These are phyloP conservation scores for Crenuchus spilurus DNA, from an alignment of 2,797 vertebrate species.

Conservation along the genomic window DNA sequence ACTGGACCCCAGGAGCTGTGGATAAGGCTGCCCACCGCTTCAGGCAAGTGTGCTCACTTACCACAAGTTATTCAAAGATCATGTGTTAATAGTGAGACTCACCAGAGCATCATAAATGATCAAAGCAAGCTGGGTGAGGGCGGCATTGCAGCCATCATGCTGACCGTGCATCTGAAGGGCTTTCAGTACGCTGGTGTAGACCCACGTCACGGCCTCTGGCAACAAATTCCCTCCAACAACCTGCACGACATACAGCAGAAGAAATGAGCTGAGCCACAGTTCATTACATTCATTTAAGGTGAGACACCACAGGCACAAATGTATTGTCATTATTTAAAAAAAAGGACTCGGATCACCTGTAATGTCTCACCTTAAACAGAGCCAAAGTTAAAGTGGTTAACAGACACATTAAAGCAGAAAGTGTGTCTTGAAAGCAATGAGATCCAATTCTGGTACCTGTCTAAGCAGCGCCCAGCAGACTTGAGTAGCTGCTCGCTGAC, in stretches of 20 bases:
- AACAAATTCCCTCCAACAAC: constrained; percentile 86
- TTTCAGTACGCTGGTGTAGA: constrained; percentile 88
- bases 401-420: neutral
- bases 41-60: too few relatives aligned
- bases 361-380: too few relatives aligned
- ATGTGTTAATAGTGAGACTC: constrained; percentile 60
- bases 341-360: too few relatives aligned
- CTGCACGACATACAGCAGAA: constrained; percentile 65
- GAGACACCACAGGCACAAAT: too few relatives aligned
- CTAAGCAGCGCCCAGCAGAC: constrained; percentile 95
- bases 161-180: constrained; percentile 93
- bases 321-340: too few relatives aligned
- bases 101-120: constrained; percentile 94
- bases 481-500: constrained; percentile 88
- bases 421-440: neutral
- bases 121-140: constrained; percentile 89
- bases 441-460: constrained; percentile 75
- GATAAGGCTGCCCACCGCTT: too few relatives aligned
- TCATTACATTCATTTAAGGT: too few relatives aligned
- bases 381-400: too few relatives aligned
- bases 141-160: constrained; percentile 89
- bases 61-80: too few relatives aligned
- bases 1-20: too few relatives aligned
- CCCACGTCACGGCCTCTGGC: constrained; percentile 90
- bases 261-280: neutral